These are phyloP conservation scores for Lepus americanus DNA, from an alignment of 2,113 vertebrate species.

Conservation along the genomic window DNA sequence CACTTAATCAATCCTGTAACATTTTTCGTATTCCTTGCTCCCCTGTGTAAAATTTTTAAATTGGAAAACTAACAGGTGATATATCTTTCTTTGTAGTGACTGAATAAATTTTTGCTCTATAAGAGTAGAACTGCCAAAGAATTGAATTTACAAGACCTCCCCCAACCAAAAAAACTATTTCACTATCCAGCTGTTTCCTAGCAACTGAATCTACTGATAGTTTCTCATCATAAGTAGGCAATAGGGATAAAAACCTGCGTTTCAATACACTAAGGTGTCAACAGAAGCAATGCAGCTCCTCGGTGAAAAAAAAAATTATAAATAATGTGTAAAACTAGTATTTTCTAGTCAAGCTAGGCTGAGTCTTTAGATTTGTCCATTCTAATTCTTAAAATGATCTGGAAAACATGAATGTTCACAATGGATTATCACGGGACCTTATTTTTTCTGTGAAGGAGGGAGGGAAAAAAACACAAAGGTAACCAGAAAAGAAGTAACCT, in stretches of 20 bases:
- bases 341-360: conserved; percentile 13
- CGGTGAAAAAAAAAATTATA: conserved; percentile 32
- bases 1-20: conserved; percentile 73
- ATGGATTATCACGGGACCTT: not conserved
- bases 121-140: conserved; percentile 80
- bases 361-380: not conserved
- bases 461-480: not conserved
- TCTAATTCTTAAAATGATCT: conserved; percentile 47
- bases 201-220: conserved; percentile 84
- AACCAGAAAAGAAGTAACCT: not conserved
- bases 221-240: conserved; percentile 80
- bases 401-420: not conserved
- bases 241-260: conserved; percentile 81
- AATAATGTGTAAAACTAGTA: conserved; percentile 20
- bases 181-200: conserved; percentile 83
- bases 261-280: conserved; percentile 74
- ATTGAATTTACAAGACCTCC: conserved; percentile 82
- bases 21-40: conserved; percentile 55
- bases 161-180: conserved; percentile 63
- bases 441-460: not conserved
- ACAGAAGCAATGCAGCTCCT: conserved; percentile 56
- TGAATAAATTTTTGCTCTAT: conserved; percentile 81
- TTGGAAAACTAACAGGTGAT: conserved; percentile 79
- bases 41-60: conserved; percentile 75
- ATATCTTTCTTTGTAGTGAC: conserved; percentile 77